Percentiles rank a stretch among this genome's conserved stretches.
phyloP scores from a whole-genome alignment of 2,797 vertebrate species.

The Acipenser transmontanus region DNA sequence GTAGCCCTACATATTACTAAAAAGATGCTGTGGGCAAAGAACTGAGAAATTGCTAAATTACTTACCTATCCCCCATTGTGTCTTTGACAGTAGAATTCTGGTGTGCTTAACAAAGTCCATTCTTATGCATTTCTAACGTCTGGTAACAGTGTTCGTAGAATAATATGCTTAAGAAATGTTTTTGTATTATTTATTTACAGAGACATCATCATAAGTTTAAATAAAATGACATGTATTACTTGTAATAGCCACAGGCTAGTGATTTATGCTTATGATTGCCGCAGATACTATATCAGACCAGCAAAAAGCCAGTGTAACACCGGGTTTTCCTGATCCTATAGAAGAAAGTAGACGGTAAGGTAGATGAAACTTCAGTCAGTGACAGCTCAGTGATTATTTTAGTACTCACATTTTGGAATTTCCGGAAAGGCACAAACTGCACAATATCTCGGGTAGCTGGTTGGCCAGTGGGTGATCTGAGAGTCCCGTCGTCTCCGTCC shows the following conservation, averaged over 20 bases:
- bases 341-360: neutral
- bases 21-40: no score
- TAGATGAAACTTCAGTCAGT: neutral
- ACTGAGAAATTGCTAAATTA: no score
- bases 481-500: constrained; percentile 76
- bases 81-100: no score
- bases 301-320: neutral
- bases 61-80: no score
- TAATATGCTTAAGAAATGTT: no score
- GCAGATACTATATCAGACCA: neutral
- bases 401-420: constrained; percentile 83
- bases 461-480: constrained; percentile 72
- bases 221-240: no score
- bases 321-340: no score
- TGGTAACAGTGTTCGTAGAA: no score
- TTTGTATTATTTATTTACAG: no score
- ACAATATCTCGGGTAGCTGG: constrained; percentile 85
- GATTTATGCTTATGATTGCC: neutral
- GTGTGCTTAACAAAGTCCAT: no score
- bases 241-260: neutral
- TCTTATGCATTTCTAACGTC: no score
- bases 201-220: no score
- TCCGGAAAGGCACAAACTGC: constrained; percentile 91
- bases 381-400: neutral
- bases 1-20: neutral